Conservation (phyloP, 2,888 invertebrate genomes). For the Polymixis flavicincta region DNA sequence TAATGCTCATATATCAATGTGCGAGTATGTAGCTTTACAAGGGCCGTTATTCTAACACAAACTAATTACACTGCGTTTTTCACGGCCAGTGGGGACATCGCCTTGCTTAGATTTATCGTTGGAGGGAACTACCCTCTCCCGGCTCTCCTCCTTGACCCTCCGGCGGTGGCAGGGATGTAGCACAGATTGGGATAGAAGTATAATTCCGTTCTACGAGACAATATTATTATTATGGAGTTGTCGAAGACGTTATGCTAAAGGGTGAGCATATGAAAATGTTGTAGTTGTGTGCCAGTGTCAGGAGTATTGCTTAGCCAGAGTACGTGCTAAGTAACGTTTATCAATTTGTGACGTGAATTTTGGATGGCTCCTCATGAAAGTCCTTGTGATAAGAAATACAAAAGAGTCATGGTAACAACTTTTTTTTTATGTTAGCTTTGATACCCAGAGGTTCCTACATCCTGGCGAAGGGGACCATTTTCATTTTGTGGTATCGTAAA, state of each 20-base stretch:
- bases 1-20: slow-evolving; percentile 19
- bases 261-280: background rate
- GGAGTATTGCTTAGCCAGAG: background rate
- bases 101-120: slow-evolving; percentile 58
- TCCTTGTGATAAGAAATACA: background rate
- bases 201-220: background rate
- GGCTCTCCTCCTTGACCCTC: slow-evolving; percentile 7
- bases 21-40: slow-evolving; percentile 10
- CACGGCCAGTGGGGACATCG: slow-evolving; percentile 52
- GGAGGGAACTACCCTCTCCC: slow-evolving; percentile 17
- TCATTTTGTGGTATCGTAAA: slow-evolving; percentile 22
- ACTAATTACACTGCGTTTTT: slow-evolving; percentile 61
- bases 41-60: slow-evolving; percentile 48
- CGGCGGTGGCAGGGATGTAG: background rate
- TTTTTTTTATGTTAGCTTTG: slow-evolving; percentile 7
- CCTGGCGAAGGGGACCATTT: background rate
- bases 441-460: background rate
- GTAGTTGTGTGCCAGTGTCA: background rate
- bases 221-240: background rate
- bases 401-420: background rate
- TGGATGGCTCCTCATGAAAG: background rate
- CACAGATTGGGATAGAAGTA: slow-evolving; percentile 1
- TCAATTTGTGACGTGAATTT: background rate
- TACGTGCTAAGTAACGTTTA: no score
- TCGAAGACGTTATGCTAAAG: background rate